Evolutionary conservation across 1,140 invertebrate species (phyloP).

Genomic region (Carposina sasakii): DNA sequence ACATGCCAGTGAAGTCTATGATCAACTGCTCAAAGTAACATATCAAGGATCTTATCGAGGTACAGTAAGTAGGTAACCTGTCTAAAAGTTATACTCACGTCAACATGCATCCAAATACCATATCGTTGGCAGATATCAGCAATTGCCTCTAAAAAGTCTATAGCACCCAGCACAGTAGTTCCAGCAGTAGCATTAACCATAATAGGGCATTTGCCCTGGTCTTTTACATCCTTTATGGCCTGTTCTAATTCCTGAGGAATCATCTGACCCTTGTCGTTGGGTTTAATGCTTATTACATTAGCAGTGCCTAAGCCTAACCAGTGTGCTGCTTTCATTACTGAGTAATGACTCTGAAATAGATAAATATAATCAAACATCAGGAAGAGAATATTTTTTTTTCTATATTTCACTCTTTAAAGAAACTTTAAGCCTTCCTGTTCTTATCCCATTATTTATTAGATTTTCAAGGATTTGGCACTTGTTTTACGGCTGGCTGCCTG

Average conservation of each 20-base stretch:
- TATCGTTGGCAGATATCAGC: constrained; percentile 78
- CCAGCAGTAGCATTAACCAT: constrained; percentile 84
- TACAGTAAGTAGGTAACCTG: too few relatives aligned
- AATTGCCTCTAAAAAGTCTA: constrained; percentile 85
- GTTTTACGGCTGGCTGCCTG: too few relatives aligned
- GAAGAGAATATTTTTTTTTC: too few relatives aligned
- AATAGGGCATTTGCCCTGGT: constrained; percentile 73
- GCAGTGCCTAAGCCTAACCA: constrained; percentile 89
- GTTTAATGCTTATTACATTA: constrained; percentile 79
- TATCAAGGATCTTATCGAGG: too few relatives aligned
- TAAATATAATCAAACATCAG: constrained; percentile 8
- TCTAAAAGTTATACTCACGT: constrained; percentile 72
- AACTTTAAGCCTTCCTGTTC: too few relatives aligned
- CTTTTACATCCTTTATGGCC: constrained; percentile 67
- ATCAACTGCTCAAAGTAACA: too few relatives aligned
- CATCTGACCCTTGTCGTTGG: constrained; percentile 81
- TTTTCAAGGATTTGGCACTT: too few relatives aligned
- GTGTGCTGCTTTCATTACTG: constrained; percentile 84
- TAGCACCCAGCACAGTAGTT: constrained; percentile 86
- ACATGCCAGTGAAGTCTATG: too few relatives aligned
- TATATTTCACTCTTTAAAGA: too few relatives aligned
- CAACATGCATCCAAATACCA: constrained; percentile 89
- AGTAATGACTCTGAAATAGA: constrained; percentile 84
- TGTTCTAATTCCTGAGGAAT: constrained; percentile 71
- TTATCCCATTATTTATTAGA: too few relatives aligned